phyloP scores from a whole-genome alignment of 2,888 invertebrate genomes.

The Chelonus formosanus region DNA sequence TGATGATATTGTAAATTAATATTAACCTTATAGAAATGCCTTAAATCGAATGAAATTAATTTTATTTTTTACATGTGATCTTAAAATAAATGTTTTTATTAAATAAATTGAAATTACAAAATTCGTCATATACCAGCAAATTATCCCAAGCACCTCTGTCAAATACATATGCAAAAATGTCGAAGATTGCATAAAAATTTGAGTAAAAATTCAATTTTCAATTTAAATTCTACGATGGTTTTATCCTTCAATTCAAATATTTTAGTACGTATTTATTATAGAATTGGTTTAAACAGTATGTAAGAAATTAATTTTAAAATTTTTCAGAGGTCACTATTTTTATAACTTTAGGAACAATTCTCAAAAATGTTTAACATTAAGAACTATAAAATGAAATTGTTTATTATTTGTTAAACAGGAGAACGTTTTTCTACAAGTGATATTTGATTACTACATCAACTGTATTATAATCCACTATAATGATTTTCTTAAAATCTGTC shows the following conservation, averaged over 20 bases:
- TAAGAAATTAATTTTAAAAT: no score
- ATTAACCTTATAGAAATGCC: neutral
- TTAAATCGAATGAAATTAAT: neutral
- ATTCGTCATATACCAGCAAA: slow-evolving; percentile 10
- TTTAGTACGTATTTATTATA: no score
- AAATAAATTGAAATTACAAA: slow-evolving; percentile 24
- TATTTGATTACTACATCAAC: slow-evolving; percentile 25
- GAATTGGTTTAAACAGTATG: no score
- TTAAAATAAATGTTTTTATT: slow-evolving; percentile 28
- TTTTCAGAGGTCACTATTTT: no score
- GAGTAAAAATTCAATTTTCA: no score
- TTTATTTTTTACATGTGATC: slow-evolving; percentile 11
- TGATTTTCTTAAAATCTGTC: slow-evolving; percentile 35
- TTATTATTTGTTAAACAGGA: slow-evolving; percentile 18
- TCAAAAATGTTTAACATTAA: no score
- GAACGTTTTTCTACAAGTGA: slow-evolving; percentile 14
- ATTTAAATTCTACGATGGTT: no score
- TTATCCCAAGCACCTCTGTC: neutral
- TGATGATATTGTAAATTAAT: neutral
- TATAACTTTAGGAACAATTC: no score
- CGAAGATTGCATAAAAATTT: no score
- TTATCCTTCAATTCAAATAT: no score
- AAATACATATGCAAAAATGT: neutral
- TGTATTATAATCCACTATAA: slow-evolving; percentile 35
- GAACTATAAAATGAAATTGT: slow-evolving; percentile 5